phyloP scores from a whole-genome alignment of 2,113 vertebrate genomes.

The Heptranchias perlo region DNA sequence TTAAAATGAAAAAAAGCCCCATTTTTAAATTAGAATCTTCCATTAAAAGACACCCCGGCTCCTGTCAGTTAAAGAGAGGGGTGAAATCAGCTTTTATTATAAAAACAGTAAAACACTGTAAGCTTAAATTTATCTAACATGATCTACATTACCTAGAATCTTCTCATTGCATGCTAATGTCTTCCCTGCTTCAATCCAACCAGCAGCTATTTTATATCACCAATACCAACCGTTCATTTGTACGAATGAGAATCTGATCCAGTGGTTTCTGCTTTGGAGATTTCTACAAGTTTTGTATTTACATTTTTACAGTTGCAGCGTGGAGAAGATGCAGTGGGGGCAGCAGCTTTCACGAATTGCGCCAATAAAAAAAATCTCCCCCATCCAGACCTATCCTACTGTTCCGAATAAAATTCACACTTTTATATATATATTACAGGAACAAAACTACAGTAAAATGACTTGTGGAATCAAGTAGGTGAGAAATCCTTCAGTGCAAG shows the following conservation, averaged over 20 bases:
- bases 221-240: conserved; percentile 38
- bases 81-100: conserved; percentile 34
- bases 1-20: conserved; percentile 32
- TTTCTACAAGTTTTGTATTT: conserved; percentile 37
- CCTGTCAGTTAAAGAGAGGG: conserved; percentile 23
- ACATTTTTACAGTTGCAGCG: conserved; percentile 36
- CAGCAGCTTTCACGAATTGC: conserved; percentile 35
- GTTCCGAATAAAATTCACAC: conserved; percentile 39
- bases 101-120: conserved; percentile 38
- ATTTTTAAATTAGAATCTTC: conserved; percentile 36
- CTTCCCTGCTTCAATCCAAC: conserved; percentile 39
- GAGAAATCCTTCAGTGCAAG: conserved; percentile 38
- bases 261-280: conserved; percentile 39
- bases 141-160: conserved; percentile 37
- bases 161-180: conserved; percentile 37
- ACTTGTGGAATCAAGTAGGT: conserved; percentile 38
- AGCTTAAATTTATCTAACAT: conserved; percentile 38
- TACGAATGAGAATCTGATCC: conserved; percentile 38
- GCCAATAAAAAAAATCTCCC: conserved; percentile 38
- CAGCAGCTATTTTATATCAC: conserved; percentile 38
- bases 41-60: conserved; percentile 29
- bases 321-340: conserved; percentile 38
- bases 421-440: conserved; percentile 38
- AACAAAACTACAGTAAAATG: conserved; percentile 39
- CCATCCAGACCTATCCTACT: conserved; percentile 37